These are phyloP conservation scores for Lathamus discolor DNA, from an alignment of 2,113 vertebrate species.

Conservation along the genomic window DNA sequence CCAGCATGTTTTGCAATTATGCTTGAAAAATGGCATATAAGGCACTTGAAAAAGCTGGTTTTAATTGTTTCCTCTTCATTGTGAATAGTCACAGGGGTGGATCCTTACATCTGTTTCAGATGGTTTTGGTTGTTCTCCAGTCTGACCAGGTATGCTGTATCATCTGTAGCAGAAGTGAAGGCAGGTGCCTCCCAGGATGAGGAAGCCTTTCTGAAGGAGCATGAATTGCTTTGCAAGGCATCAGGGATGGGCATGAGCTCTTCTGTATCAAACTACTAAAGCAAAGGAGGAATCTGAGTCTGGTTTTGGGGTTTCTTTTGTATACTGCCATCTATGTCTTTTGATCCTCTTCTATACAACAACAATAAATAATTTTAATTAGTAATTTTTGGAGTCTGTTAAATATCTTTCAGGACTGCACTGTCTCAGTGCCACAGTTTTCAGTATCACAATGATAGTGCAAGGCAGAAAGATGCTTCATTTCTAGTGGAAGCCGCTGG, in stretches of 20 bases:
- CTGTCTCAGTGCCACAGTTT: background rate
- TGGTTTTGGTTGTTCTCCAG: background rate
- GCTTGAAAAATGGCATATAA: background rate
- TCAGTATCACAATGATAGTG: background rate
- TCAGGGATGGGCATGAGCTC: background rate
- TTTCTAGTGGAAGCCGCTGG: background rate
- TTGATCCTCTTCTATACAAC: background rate
- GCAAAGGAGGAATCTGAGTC: background rate
- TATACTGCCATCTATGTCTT: background rate
- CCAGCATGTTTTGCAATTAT: fast-evolving
- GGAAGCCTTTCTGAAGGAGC: background rate
- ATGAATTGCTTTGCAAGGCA: fast-evolving
- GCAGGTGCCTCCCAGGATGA: background rate
- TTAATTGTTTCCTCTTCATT: background rate
- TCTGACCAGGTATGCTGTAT: background rate
- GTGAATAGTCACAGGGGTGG: background rate
- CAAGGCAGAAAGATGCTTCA: background rate
- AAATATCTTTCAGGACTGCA: background rate
- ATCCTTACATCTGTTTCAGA: background rate
- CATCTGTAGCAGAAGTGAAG: background rate
- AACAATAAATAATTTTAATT: background rate
- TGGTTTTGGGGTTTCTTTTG: background rate
- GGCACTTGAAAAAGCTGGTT: background rate
- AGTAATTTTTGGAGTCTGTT: background rate
- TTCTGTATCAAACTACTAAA: background rate